Base-by-base conservation (phyloP, 2,888 invertebrate genomes). In the Caenorhabditis sp. region DNA sequence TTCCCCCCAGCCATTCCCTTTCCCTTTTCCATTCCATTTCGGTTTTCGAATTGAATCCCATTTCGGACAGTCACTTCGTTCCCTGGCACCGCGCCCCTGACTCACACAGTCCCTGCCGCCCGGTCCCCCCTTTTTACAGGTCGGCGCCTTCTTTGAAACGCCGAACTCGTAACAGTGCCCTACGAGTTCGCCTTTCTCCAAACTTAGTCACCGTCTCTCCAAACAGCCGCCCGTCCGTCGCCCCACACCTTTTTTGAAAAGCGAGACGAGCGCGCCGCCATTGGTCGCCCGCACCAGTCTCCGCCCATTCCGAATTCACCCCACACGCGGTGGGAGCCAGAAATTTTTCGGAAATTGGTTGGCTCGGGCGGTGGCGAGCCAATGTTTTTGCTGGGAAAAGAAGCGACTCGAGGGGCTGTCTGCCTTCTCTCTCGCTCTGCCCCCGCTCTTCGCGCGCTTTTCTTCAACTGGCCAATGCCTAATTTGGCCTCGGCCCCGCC, bases 261-360 rank as follows among this genome's bases (percentile, higher is more conserved):
- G 37, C 32, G 22, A 39, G 8, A 27, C 13, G 20, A 22, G 17
- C 13, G 24, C n/a, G n/a, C 32, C 63, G 41, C 63, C 63, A 63
- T 43, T 63, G 63, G 63, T 24, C 20, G 27, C 26, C 39, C 35
- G 30, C 20, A 58, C 27, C 22, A 30, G 30, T n/a, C 63, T 43
- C 63, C 63, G 43, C 63, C 63, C 53, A 50, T 22, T 43, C 24
- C 26, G 30, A 41, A 41, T 45, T 41, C 32, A n/a, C 30, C 24
- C 35, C 7, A 24, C 53, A 20, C 22, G 37, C 56, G 58, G 26
- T 15, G 22, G 53, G 15, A 66, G 68, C 52, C 58, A 52, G 48
- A 56, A 59, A 56, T 56, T 59, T 68, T 70, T 70, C 70, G 70
- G 70, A 70, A 70, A 70, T 70, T 70, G 59, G 70, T 45, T 52